phyloP scores from a whole-genome alignment of 2,888 invertebrate species.

The Campoplex capitator region DNA sequence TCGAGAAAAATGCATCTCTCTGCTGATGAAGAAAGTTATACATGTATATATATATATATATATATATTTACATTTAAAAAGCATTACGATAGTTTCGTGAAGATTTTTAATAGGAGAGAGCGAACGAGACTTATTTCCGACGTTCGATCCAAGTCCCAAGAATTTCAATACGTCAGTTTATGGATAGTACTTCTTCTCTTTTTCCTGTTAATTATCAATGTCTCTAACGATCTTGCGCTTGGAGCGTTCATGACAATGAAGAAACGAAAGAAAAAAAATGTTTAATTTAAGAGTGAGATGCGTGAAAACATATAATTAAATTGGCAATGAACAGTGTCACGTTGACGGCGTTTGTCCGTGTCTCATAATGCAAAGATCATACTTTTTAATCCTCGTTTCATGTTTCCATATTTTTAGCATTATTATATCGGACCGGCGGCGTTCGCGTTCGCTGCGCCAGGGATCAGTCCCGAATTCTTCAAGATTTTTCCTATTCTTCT shows the following conservation, averaged over 20 bases:
- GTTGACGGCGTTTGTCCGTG: conserved; percentile 54
- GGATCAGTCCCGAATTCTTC: neutral
- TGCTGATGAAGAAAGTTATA: conserved; percentile 32
- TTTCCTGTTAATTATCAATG: neutral
- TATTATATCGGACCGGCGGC: conserved; percentile 32
- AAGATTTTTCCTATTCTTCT: neutral
- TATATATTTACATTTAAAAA: conserved; percentile 48
- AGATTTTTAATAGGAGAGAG: conserved; percentile 46
- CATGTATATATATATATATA: conserved; percentile 26
- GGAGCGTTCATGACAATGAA: conserved; percentile 2
- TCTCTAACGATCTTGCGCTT: conserved; percentile 14
- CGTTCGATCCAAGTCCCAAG: conserved; percentile 26
- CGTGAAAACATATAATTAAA: conserved; percentile 69
- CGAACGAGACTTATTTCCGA: conserved; percentile 31
- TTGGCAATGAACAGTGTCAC: conserved; percentile 72
- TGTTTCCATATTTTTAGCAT: conserved; percentile 24
- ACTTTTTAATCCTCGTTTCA: conserved; percentile 20
- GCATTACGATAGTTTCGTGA: conserved; percentile 41
- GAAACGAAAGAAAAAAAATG: conserved; percentile 22
- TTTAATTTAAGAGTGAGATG: conserved; percentile 57
- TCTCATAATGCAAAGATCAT: conserved; percentile 49
- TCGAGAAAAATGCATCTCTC: conserved; percentile 19
- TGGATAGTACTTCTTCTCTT: conserved; percentile 13
- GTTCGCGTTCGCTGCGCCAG: neutral
- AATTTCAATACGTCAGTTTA: conserved; percentile 34